phyloP scores from a whole-genome alignment of 2,113 vertebrate species.

The Microtus montanus region DNA sequence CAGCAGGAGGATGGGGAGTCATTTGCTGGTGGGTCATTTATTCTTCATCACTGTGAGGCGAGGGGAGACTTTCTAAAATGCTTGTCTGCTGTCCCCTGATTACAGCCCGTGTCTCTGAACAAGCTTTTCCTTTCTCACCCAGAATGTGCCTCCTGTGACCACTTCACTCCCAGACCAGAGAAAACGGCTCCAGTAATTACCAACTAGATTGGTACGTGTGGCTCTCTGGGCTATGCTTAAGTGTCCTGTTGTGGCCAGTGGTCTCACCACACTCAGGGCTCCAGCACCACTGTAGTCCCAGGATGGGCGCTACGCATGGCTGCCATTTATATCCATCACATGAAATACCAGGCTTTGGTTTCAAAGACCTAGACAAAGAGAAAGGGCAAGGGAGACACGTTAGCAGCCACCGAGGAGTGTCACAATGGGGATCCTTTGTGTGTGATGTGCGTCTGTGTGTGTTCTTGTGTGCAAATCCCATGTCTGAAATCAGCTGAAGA shows the following conservation, averaged over 20 bases:
- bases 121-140: not conserved
- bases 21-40: not conserved
- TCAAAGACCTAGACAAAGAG: not conserved
- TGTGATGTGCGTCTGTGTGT: too few relatives aligned
- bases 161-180: conserved; percentile 46
- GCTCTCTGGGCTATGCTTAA: not conserved
- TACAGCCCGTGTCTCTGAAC: conserved; percentile 12
- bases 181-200: conserved; percentile 11
- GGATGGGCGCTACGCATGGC: not conserved
- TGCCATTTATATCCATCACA: not conserved
- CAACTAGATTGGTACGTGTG: not conserved
- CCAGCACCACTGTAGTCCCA: not conserved
- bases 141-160: conserved; percentile 51
- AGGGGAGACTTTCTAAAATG: not conserved
- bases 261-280: not conserved
- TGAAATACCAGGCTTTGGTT: not conserved
- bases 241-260: not conserved
- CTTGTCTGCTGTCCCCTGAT: conserved; percentile 16
- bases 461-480: not conserved
- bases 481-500: not conserved
- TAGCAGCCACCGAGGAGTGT: not conserved
- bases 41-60: not conserved
- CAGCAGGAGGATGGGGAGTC: fast-evolving
- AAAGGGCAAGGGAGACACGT: not conserved
- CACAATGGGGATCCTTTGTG: not conserved